phyloP scores from a whole-genome alignment of 2,888 invertebrate species.

The Zele albiditarsus region DNA sequence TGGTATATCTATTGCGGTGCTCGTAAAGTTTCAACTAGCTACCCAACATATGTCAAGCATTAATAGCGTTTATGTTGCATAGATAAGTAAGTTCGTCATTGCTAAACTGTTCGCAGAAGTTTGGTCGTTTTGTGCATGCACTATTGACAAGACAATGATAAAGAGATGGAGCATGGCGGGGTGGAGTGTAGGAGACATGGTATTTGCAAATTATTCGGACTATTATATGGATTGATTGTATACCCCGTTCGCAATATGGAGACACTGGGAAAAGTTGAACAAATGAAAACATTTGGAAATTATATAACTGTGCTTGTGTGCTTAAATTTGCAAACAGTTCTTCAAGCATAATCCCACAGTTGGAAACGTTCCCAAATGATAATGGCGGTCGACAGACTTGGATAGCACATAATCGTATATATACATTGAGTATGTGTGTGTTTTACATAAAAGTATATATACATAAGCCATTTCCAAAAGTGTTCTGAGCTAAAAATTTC shows the following conservation, averaged over 20 bases:
- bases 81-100: neutral
- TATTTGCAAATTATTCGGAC: neutral
- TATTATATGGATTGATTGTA: neutral
- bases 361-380: conserved; percentile 29
- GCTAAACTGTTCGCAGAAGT: neutral
- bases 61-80: neutral
- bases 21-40: neutral
- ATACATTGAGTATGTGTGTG: too few species aligned
- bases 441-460: neutral
- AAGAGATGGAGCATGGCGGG: neutral
- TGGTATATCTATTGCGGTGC: neutral
- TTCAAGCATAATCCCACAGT: neutral
- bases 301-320: too few species aligned
- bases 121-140: neutral
- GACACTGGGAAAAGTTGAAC: neutral
- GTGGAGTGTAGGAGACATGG: too few species aligned
- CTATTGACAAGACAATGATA: neutral
- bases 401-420: conserved; percentile 17
- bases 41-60: neutral
- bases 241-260: neutral
- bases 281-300: neutral
- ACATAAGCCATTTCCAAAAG: neutral
- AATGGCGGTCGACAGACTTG: neutral
- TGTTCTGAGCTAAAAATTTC: neutral
- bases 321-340: conserved; percentile 1